Conservation (phyloP, 2,888 invertebrate genomes). For the Pristionchus exspectatus region DNA sequence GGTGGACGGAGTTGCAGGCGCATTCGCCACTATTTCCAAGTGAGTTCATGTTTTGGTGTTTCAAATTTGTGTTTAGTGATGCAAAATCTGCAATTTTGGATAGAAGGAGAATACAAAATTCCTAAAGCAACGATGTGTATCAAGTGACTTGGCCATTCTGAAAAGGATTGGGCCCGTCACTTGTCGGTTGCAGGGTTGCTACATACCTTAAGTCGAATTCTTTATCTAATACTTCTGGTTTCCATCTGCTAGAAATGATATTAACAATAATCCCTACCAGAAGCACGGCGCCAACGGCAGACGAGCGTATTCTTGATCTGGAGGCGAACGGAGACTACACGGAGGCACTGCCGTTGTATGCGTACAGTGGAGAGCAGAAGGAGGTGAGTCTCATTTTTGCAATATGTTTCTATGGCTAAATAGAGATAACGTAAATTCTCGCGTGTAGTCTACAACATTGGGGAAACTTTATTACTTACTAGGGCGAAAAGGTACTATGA, state of each 20-base stretch:
- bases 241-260: background rate
- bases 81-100: no score
- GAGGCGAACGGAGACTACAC: conserved; percentile 63
- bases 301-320: conserved; percentile 60
- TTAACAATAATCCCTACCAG: background rate
- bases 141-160: background rate
- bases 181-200: background rate
- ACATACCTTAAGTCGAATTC: background rate
- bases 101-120: no score
- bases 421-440: no score
- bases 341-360: conserved; percentile 59
- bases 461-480: no score
- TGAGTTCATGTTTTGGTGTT: background rate
- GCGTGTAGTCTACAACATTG: no score
- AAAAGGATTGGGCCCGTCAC: background rate
- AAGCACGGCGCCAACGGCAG: conserved; percentile 47
- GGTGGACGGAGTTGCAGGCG: conserved; percentile 62
- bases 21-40: conserved; percentile 58
- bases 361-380: conserved; percentile 55
- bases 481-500: no score
- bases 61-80: background rate
- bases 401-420: no score
- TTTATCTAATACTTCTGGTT: background rate
- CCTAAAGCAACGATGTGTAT: no score
- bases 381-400: conserved; percentile 51